Conservation (phyloP, 2,113 vertebrate species). For the Connochaetes taurinus region DNA sequence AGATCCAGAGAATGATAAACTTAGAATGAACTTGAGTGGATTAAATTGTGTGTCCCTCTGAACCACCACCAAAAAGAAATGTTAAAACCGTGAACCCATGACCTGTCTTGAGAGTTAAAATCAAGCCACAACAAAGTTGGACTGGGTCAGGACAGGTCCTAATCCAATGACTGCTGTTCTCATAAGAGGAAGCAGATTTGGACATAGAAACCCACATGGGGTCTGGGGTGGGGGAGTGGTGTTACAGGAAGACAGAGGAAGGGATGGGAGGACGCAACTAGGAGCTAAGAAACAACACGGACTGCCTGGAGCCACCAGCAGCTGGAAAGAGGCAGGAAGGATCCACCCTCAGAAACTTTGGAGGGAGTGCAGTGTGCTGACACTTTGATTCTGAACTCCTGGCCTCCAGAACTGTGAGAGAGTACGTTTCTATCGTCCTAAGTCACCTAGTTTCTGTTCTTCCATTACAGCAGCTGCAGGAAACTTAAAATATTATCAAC, state of each 20-base stretch:
- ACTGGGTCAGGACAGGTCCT: background rate
- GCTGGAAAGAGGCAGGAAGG: background rate
- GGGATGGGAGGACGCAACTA: background rate
- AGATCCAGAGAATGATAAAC: background rate
- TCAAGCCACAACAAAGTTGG: background rate
- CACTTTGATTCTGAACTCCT: background rate
- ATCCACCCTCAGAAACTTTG: accelerated
- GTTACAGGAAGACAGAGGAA: background rate
- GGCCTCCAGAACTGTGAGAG: background rate
- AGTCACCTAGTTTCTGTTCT: background rate
- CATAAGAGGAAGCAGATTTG: background rate
- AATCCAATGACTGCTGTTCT: background rate
- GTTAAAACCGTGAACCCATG: background rate
- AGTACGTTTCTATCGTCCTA: background rate
- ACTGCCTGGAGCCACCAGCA: background rate
- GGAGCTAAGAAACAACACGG: accelerated
- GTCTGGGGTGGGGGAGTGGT: accelerated
- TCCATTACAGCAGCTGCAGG: background rate
- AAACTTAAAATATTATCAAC: background rate
- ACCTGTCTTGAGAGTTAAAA: background rate
- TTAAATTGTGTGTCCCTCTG: background rate
- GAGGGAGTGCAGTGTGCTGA: background rate
- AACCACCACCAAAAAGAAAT: background rate
- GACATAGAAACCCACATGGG: background rate
- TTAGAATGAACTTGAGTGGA: background rate